phyloP scores from a whole-genome alignment of 2,888 invertebrate genomes.

The Clusia tigrina region DNA sequence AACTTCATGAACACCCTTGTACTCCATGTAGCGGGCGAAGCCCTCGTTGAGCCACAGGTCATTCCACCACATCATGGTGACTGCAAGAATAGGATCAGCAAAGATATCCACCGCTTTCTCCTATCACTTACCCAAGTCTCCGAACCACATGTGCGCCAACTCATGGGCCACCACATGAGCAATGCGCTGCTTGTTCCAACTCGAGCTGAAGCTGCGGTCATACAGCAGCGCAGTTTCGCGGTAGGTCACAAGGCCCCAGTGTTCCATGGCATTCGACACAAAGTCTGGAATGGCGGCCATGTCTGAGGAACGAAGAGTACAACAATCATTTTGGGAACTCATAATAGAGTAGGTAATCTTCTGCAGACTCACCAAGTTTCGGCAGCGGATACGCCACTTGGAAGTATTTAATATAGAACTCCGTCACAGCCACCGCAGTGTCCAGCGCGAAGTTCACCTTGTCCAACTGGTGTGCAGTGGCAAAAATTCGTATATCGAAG shows the following conservation, averaged over 20 bases:
- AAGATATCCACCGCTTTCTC: neutral
- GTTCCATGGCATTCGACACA: slow-evolving; percentile 88
- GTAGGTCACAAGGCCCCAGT: slow-evolving; percentile 92
- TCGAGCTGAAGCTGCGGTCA: slow-evolving; percentile 75
- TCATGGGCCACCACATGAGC: slow-evolving; percentile 89
- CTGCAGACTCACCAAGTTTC: slow-evolving; percentile 75
- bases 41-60: slow-evolving; percentile 93
- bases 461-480: slow-evolving; percentile 75
- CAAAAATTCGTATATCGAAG: slow-evolving; percentile 76
- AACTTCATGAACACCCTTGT: slow-evolving; percentile 75
- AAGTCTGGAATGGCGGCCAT: slow-evolving; percentile 62
- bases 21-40: slow-evolving; percentile 88
- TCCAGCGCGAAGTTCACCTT: slow-evolving; percentile 79
- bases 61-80: slow-evolving; percentile 93
- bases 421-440: slow-evolving; percentile 76
- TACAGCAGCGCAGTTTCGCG: slow-evolving; percentile 85
- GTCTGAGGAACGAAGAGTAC: slow-evolving; percentile 42
- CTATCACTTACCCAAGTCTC: slow-evolving; percentile 75
- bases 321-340: neutral
- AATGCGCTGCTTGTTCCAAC: slow-evolving; percentile 77
- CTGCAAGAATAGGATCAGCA: no score
- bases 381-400: slow-evolving; percentile 84
- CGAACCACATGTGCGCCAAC: slow-evolving; percentile 94
- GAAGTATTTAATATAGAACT: slow-evolving; percentile 85
- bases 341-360: neutral